phyloP scores from a whole-genome alignment of 2,113 vertebrate genomes.

The Peucedramus taeniatus region DNA sequence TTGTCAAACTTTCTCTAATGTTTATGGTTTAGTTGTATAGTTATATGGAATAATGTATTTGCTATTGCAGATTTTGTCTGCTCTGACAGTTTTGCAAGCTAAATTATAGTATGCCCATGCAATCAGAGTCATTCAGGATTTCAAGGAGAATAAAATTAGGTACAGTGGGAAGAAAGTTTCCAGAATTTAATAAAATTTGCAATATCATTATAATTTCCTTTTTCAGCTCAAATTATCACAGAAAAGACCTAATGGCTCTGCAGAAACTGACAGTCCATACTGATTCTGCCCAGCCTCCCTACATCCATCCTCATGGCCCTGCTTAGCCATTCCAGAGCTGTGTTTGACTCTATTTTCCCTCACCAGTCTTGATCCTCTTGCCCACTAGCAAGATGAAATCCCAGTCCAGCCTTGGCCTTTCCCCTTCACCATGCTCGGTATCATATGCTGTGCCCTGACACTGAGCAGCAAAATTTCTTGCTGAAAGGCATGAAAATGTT shows the following conservation, averaged over 20 bases:
- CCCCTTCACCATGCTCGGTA: too few species aligned
- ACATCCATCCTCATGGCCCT: not conserved
- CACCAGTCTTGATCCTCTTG: not conserved
- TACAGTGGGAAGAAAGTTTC: not conserved
- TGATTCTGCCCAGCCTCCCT: not conserved
- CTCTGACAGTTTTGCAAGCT: not conserved
- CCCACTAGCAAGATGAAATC: rapidly evolving
- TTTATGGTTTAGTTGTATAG: not conserved
- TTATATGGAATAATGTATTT: not conserved
- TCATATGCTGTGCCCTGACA: not conserved
- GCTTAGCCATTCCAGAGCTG: rapidly evolving
- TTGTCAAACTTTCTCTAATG: not conserved
- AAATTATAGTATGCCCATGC: not conserved
- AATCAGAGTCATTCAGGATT: slow-evolving; percentile 10
- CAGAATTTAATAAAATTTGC: not conserved
- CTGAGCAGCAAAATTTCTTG: not conserved
- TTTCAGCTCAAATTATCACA: not conserved
- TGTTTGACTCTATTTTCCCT: not conserved
- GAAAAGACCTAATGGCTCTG: not conserved
- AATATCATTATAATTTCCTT: not conserved
- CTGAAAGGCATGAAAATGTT: not conserved
- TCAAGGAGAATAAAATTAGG: slow-evolving; percentile 12
- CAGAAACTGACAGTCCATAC: not conserved
- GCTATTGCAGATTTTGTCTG: not conserved
- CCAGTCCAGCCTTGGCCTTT: not conserved